Base-by-base conservation (phyloP, 2,113 vertebrate species). In the Pelvicachromis taeniatus region DNA sequence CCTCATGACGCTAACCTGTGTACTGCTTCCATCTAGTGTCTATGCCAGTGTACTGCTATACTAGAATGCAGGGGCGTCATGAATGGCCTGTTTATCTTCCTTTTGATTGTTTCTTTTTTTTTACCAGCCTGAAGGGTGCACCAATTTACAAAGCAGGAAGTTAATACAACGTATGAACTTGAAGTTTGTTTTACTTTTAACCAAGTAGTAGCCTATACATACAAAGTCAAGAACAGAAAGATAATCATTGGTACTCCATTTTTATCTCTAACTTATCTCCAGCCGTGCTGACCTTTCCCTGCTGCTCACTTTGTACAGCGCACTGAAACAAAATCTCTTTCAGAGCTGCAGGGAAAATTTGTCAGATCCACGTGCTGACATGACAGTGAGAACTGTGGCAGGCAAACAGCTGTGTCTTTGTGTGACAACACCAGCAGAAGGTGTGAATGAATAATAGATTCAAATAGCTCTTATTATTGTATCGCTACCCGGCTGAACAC, bases 11-110 rank as follows among this genome's bases (percentile, higher is more conserved):
- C 5, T 21, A 45, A 61, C 31, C 35, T 35, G 54, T 58, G 14
- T n/a, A 29, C 45, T 90, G 48, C 29, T 77, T 45, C 93, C 85
- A 84, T 83, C 93, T 93, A 86, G 92, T 91, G 94, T 56, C 55
- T 42, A 50, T 9, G 23, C 1, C 3, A 7, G 26, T 52, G 80
- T 48, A 86, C 14, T 81, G 40, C 21, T 2, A 4, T 48, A 2
- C 2, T 31, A 33, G 52, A 82, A 61, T 12, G 19, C n/a, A 31
- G 56, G 29, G n/a, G 17, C 5, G 68, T 31, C 26, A 19, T n/a
- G 42, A 75, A n/a, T 75, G 45, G 26, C 17, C n/a, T 2, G 4
- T 31, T 75, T 31, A 52, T 19, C 45, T 31, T 50, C 4, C 45
- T 75, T 75, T 31, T 75, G 45, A 75, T 75, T 5, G 8, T 75